Evolutionary conservation across 2,797 vertebrate species (phyloP), one percentile per base, ranked within the genome.

Genomic region (Anableps anableps): DNA sequence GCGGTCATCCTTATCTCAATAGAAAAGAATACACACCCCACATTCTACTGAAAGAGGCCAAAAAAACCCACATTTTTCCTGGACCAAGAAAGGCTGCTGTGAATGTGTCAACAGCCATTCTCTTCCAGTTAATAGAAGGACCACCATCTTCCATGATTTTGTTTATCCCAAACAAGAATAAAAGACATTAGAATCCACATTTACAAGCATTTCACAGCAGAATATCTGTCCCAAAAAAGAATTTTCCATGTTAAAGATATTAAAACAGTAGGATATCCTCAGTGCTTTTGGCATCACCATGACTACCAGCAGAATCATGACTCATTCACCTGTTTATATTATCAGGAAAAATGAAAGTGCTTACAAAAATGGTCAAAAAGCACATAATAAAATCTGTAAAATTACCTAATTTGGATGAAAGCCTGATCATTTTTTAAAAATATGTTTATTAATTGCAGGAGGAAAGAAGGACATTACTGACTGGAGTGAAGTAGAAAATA

Each of bases 401-500:
- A 8, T 21, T 75, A 48, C 36, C n/a, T 71, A 11, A 76, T 77
- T 80, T 75, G 26, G 21, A 79, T 51, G 21, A 45, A n/a, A 26
- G 50, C 72, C 14, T 23, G 31, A 80, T 9, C 72, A 23, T 38
- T 21, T 73, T 43, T 77, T 80, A 34, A 43, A 80, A 78, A 83
- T 55, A 4, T 21, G 9, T 78, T 83, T 43, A 79, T 75, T 64
- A 74, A 36, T 29, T 72, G 5, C 2, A 48, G 55, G 34, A 6
- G 68, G 72, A 66, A 76, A 62, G 38, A 55, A 72, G 10, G 9
- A 64, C 62, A 51, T 8, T 72, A 47, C 11, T 64, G 48, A 83
- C 10, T 77, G 45, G 82, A 83, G 77, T 81, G 26, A 64, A 74
- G 55, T 19, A 68, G 34, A 82, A 68, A 83, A 77, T 29, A 26